Conservation (phyloP, 2,888 invertebrate genomes). For the Aphidius colemani region DNA sequence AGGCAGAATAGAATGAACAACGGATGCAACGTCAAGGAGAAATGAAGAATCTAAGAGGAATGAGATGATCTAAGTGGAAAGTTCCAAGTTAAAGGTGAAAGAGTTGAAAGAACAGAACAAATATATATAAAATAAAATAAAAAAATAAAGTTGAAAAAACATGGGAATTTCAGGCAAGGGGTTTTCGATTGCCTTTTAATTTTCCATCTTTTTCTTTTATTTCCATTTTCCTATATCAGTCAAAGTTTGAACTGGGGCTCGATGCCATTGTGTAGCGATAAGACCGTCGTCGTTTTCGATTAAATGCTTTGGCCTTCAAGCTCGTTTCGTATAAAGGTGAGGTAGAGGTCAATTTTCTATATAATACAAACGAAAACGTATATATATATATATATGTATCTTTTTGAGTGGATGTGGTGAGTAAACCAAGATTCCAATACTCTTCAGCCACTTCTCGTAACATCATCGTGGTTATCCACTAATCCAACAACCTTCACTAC, state of each 20-base stretch:
- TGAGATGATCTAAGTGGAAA: slow-evolving; percentile 2
- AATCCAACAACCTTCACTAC: slow-evolving; percentile 18
- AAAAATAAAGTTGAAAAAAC: not conserved
- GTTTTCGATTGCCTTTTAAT: slow-evolving; percentile 34
- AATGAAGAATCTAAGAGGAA: slow-evolving; percentile 7
- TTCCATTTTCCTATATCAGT: slow-evolving; percentile 1
- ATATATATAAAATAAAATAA: slow-evolving; percentile 25
- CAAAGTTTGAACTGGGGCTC: slow-evolving; percentile 16
- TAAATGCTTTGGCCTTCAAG: slow-evolving; percentile 35
- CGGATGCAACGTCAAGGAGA: not conserved
- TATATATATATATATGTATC: too few species aligned
- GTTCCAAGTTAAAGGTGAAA: not conserved
- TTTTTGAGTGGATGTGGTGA: slow-evolving; percentile 11
- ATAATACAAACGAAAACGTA: slow-evolving; percentile 18
- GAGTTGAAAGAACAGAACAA: not conserved
- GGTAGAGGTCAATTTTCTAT: slow-evolving; percentile 18
- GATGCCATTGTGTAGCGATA: slow-evolving; percentile 22
- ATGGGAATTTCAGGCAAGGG: not conserved
- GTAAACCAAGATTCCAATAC: slow-evolving; percentile 6
- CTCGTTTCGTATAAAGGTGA: slow-evolving; percentile 10
- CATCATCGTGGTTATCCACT: slow-evolving; percentile 15
- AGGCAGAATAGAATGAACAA: slow-evolving; percentile 21
- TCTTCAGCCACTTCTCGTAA: not conserved
- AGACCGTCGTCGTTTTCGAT: slow-evolving; percentile 33
- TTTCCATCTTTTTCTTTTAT: slow-evolving; percentile 16